Evolutionary conservation across 2,888 invertebrate species (phyloP).

Genomic region (Lepidonotus clava): DNA sequence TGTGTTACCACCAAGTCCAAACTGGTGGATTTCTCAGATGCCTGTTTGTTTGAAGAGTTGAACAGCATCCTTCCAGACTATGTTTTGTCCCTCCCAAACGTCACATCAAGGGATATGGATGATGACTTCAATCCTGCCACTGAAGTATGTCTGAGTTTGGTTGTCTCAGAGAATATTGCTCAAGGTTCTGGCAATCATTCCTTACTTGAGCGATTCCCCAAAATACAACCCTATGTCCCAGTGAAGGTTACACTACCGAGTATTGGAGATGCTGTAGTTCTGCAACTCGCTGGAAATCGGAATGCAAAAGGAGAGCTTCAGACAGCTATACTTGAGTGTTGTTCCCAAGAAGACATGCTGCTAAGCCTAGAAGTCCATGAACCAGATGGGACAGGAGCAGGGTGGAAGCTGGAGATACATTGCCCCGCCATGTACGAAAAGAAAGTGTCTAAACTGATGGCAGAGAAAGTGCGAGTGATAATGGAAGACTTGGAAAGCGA

Average conservation of each 20-base stretch:
- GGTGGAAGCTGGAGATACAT: conserved; percentile 24
- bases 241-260: neutral
- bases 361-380: neutral
- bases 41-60: neutral
- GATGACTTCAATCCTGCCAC: conserved; percentile 23
- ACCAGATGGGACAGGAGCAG: neutral
- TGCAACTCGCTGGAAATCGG: neutral
- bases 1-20: neutral
- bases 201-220: neutral
- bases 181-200: neutral
- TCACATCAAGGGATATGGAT: neutral
- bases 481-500: conserved; percentile 15
- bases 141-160: neutral
- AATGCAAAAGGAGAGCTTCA: neutral
- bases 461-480: neutral
- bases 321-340: neutral
- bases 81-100: conserved; percentile 1
- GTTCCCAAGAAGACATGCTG: conserved; percentile 19
- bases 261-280: conserved; percentile 13
- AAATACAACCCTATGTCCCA: neutral
- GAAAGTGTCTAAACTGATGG: neutral
- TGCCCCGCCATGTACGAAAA: conserved; percentile 16
- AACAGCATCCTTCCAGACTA: neutral
- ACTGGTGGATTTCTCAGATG: neutral
- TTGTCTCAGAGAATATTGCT: neutral